Percentiles rank a stretch among this genome's conserved stretches.
Conservation (phyloP, 2,113 vertebrate species). For the Xenopus borealis region DNA sequence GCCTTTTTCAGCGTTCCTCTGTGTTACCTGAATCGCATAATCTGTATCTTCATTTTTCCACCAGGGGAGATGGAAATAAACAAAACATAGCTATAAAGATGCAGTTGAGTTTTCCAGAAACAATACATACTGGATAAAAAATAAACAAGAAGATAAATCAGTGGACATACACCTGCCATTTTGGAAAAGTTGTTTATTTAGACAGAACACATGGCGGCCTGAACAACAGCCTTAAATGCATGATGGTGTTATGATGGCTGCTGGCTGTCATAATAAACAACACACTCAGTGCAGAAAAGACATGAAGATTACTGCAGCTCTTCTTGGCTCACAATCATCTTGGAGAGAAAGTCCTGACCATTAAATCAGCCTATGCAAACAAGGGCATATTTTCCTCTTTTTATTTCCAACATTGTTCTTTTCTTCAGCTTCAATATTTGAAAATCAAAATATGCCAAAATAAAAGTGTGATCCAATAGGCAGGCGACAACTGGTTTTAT, state of each 20-base stretch:
- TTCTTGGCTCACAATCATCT: constrained; percentile 12
- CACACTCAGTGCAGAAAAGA: constrained; percentile 47
- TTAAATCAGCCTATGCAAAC: constrained; percentile 40
- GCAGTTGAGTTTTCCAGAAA: constrained; percentile 69
- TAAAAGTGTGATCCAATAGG: constrained; percentile 24
- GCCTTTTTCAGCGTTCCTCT: constrained; percentile 44
- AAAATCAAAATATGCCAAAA: constrained; percentile 35
- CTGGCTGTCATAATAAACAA: constrained; percentile 58
- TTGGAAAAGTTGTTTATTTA: constrained; percentile 66
- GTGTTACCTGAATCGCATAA: constrained; percentile 65
- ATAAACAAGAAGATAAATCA: constrained; percentile 48
- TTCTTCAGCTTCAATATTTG: constrained; percentile 21
- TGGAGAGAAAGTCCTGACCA: constrained; percentile 30
- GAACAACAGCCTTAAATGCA: constrained; percentile 55
- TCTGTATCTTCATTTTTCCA: constrained; percentile 72
- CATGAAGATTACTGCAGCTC: constrained; percentile 43
- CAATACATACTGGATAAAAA: constrained; percentile 67
- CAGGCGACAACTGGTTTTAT: constrained; percentile 5
- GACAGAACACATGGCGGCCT: constrained; percentile 59
- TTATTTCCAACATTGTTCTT: constrained; percentile 25
- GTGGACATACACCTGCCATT: constrained; percentile 62
- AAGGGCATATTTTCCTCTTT: constrained; percentile 31
- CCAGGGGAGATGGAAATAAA: constrained; percentile 52
- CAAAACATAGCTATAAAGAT: constrained; percentile 43
- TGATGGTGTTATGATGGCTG: constrained; percentile 60